A percentile compares a stretch with the other conserved stretches of the same genome.
These are phyloP conservation scores for Caenorhabditis imperialis DNA, from an alignment of 2,888 invertebrate genomes.

Conservation along the genomic window DNA sequence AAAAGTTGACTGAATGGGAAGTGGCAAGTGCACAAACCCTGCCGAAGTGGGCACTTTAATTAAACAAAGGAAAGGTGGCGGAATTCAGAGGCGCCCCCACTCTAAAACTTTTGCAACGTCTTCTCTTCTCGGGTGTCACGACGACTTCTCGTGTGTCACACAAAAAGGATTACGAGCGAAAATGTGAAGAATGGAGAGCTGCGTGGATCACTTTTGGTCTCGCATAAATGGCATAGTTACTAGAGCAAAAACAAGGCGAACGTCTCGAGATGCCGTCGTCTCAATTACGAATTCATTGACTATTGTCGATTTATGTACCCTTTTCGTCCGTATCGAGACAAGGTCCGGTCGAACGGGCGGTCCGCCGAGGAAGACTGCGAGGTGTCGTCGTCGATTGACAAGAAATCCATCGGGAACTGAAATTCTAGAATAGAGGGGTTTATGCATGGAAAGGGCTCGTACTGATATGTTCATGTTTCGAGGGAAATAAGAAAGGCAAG, in stretches of 20 bases:
- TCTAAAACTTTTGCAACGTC: background rate
- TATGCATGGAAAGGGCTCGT: background rate
- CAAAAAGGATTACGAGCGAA: conserved; percentile 31
- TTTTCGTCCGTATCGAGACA: conserved; percentile 47
- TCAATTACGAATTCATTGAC: background rate
- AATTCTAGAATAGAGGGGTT: conserved; percentile 1
- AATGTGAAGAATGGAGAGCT: conserved; percentile 4
- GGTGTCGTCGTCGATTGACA: conserved; percentile 67
- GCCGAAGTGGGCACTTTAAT: conserved; percentile 19
- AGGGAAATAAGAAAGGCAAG: conserved; percentile 1
- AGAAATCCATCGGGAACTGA: conserved; percentile 71
- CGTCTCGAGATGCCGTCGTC: background rate
- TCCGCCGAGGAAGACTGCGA: conserved; percentile 60
- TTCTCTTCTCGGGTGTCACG: conserved; percentile 1
- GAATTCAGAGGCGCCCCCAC: background rate
- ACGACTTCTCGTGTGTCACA: conserved; percentile 43
- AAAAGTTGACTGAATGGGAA: conserved; percentile 26
- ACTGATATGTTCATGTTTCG: background rate
- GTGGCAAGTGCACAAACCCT: conserved; percentile 5
- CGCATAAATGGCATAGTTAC: conserved; percentile 20
- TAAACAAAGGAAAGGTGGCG: conserved; percentile 36
- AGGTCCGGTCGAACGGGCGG: conserved; percentile 59
- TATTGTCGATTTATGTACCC: conserved; percentile 10
- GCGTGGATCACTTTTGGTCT: conserved; percentile 26
- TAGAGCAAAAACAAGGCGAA: background rate